Evolutionary conservation across 2,113 vertebrate species (phyloP), one percentile per base, ranked within the genome.

Genomic region (Crypturellus undulatus): DNA sequence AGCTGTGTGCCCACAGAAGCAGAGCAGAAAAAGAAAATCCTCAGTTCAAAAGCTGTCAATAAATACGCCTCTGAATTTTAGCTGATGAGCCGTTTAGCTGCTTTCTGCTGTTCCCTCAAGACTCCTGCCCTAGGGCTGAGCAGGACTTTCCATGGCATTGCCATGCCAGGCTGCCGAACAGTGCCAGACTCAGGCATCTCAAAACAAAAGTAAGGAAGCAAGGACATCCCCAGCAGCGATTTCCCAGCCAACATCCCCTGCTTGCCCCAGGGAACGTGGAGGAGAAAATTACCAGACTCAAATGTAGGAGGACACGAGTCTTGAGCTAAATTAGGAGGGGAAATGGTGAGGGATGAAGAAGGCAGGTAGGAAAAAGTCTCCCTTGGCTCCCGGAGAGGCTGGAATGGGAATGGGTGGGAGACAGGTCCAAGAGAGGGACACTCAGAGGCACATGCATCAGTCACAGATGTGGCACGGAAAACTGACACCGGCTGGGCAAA

Each of bases 91-190:
- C 68, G 18, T 71, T 92, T 77, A 59, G 19, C 51, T 30, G 83
- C 77, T 80, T 93, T 77, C 54, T 49, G 76, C 49, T 42, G 38
- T 79, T 96, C 40, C 76, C 68, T 67, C 59, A 67, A 63, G 76
- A 51, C 15, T 90, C 45, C 60, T 62, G 85, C 28, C 40, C 63
- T 59, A 59, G 42, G 24, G 30, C 60, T 43, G 16, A 75, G 36
- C 0, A 0, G 76, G 64, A 56, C 69, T 20, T 67, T 16, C 45
- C 32, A 42, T 78, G 38, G 68, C 73, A 85, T 30, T 70, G 68
- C 69, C 77, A 20, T 73, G 73, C 69, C 64, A 80, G 49, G 2
- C 2, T 67, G 30, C 21, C 51, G 30, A 68, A 79, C 60, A 19
- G 6, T 6, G 2, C 20, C 52, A 81, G 15, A 91, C n/a, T 28